Evolutionary conservation across 2,113 vertebrate species (phyloP).

Genomic region (Deroptyus accipitrinus): DNA sequence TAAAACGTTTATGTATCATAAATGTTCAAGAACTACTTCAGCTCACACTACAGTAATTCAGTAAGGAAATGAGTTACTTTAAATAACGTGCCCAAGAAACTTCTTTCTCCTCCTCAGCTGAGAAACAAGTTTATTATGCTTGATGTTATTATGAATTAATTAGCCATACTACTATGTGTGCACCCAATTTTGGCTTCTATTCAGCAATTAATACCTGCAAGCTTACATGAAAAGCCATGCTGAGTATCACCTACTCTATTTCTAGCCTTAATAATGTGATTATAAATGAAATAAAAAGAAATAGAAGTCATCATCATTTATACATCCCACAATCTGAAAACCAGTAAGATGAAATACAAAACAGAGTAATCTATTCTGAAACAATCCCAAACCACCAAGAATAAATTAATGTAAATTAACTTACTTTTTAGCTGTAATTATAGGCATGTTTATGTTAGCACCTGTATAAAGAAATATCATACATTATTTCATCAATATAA

Average conservation of each 20-base stretch:
- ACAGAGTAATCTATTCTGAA: neutral
- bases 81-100: neutral
- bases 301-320: neutral
- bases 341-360: neutral
- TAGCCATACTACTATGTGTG: neutral
- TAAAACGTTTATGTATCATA: neutral
- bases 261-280: neutral
- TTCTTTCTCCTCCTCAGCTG: neutral
- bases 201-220: neutral
- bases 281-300: neutral
- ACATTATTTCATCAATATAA: neutral
- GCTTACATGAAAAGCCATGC: neutral
- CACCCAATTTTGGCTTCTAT: neutral
- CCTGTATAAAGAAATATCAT: conserved; percentile 75
- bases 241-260: neutral
- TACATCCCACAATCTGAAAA: neutral
- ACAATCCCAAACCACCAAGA: neutral
- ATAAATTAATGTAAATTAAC: conserved; percentile 24
- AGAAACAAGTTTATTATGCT: neutral
- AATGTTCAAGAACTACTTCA: neutral
- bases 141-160: neutral
- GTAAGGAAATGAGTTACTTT: neutral
- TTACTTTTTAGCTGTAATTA: conserved; percentile 86
- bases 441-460: conserved; percentile 75
- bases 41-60: neutral